Evolutionary conservation across 2,888 invertebrate genomes (phyloP), one percentile per base, ranked within the genome.

Genomic region (Drosophila pegasa): DNA sequence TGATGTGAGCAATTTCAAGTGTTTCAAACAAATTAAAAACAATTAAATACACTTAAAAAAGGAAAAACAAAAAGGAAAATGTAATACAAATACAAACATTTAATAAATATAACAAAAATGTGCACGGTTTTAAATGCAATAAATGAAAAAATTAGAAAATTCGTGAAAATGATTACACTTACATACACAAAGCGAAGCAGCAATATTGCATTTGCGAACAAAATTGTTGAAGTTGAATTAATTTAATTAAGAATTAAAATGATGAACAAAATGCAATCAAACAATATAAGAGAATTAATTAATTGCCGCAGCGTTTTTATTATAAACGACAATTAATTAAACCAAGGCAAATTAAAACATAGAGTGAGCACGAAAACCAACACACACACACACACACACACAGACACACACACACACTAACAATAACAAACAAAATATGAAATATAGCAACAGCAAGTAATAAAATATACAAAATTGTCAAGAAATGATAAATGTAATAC

Each of bases 91-190:
- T 38, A 64, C 33, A 40, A 59, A 70, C 58, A 59, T 71, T 50
- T 68, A 66, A 67, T 25, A 47, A 71, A 71, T 67, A 74, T 57
- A 73, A 75, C 50, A 60, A 50, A 72, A 83, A 75, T 68, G 71
- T 86, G 85, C 86, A 84, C 87, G 79, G 76, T 87, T 84, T 83
- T 87, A 87, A 70, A 84, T 88, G 83, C 84, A 89, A 84, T 76
- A 85, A 84, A 74, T 45, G 50, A 70, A 65, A 54, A 68, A 35
- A 35, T 47, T 47, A 57, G 27, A 45, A 27, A 33, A 33, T 33
- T 64, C 65, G 75, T 76, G 64, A 75, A 80, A 74, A 73, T 64
- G 47, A 76, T 59, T 75, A 77, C 77, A 88, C 75, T 69, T 75
- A 88, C 79, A 71, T 63, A 76, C 59, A 83, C 66, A 70, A 52